Percentiles rank a stretch among this genome's conserved stretches.
Evolutionary conservation across 1,140 invertebrate genomes (phyloP).

Genomic region (Macrosteles quadrilineatus): DNA sequence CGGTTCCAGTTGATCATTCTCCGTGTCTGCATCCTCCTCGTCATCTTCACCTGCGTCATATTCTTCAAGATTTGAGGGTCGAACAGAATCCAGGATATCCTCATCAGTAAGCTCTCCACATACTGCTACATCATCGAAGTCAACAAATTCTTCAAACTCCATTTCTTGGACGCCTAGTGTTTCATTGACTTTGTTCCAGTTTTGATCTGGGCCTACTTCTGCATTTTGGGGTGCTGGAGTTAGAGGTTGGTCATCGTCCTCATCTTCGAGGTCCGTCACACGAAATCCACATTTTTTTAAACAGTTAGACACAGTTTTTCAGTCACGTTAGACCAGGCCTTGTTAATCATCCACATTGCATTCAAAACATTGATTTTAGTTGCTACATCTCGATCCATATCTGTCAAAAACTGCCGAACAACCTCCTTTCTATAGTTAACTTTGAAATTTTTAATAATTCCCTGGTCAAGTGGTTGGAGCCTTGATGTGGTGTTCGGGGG

Average conservation of each 20-base stretch:
- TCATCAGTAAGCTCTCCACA: too few relatives aligned
- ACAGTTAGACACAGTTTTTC: not conserved
- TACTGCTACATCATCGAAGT: too few relatives aligned
- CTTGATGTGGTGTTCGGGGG: not conserved
- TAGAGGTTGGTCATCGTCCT: not conserved
- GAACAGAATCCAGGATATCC: too few relatives aligned
- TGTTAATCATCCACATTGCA: not conserved
- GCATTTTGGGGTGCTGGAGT: not conserved
- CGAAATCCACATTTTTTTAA: not conserved
- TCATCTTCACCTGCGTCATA: not conserved
- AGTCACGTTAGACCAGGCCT: not conserved
- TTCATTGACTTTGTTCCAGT: not conserved
- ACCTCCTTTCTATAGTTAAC: not conserved
- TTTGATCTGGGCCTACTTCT: not conserved
- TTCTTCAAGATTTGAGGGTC: too few relatives aligned
- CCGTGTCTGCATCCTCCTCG: not conserved
- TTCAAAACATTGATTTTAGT: not conserved
- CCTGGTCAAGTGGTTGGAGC: not conserved
- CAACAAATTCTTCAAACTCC: not conserved
- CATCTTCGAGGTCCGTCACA: not conserved
- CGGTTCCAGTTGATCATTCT: not conserved
- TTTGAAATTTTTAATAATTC: slow-evolving; percentile 11
- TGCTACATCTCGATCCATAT: not conserved
- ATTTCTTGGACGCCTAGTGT: not conserved
- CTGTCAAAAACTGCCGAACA: not conserved